Evolutionary conservation across 2,113 vertebrate genomes (phyloP).

Genomic region (Chinchilla lanigera): DNA sequence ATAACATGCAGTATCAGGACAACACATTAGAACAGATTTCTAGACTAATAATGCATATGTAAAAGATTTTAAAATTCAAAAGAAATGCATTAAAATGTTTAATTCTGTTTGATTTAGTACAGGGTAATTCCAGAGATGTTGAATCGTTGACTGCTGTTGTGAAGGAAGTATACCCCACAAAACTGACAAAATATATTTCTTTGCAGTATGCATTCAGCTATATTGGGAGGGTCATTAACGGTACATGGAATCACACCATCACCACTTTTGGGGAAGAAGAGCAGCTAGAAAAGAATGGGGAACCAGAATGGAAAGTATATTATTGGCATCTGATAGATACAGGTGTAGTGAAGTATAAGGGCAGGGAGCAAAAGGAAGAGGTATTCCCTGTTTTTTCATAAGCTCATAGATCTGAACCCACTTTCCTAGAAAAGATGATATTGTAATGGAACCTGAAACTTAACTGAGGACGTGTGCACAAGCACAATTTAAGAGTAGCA

Average conservation of each 20-base stretch:
- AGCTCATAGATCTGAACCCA: not conserved
- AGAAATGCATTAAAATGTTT: constrained; percentile 1
- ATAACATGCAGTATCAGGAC: constrained; percentile 26
- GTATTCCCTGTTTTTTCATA: not conserved
- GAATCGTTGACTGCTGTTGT: not conserved
- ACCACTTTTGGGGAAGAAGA: not conserved
- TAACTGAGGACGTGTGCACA: not conserved
- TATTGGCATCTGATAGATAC: not conserved
- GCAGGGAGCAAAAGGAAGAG: not conserved
- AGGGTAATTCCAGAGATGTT: not conserved
- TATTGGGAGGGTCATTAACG: not conserved
- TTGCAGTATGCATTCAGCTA: not conserved
- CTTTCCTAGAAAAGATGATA: not conserved
- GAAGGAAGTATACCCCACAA: not conserved
- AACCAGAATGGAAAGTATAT: not conserved
- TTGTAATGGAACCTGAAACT: not conserved
- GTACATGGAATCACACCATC: not conserved
- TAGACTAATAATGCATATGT: not conserved
- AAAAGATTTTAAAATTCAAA: constrained; percentile 33
- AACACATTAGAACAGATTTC: constrained; percentile 24
- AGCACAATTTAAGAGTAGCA: not conserved
- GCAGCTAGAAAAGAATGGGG: not conserved
- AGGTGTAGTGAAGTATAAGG: not conserved
- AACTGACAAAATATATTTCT: not conserved
- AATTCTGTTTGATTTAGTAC: not conserved